Percentiles rank a stretch among this genome's conserved stretches.
phyloP scores from a whole-genome alignment of 2,888 invertebrate genomes.

The Neelides folsomi region DNA sequence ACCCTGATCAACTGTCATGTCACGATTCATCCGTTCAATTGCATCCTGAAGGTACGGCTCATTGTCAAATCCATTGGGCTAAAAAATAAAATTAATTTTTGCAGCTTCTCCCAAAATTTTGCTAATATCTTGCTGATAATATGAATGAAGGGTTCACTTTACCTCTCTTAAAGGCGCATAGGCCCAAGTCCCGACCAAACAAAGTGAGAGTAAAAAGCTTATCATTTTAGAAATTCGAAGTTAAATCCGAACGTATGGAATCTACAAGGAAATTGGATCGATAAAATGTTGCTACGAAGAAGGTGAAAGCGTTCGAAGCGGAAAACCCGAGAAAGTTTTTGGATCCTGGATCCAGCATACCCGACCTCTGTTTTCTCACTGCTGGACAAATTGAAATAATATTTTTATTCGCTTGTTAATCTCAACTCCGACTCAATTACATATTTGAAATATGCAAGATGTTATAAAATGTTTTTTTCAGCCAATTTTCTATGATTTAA shows the following conservation, averaged over 20 bases:
- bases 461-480: too few species aligned
- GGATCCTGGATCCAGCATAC: background rate
- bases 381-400: too few species aligned
- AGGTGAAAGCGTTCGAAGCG: background rate
- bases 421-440: too few species aligned
- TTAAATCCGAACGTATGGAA: background rate
- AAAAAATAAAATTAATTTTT: slow-evolving; percentile 2
- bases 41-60: slow-evolving; percentile 28
- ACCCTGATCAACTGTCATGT: slow-evolving; percentile 21
- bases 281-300: background rate
- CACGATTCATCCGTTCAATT: slow-evolving; percentile 27
- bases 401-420: too few species aligned
- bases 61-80: slow-evolving; percentile 20
- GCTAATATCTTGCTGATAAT: background rate
- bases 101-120: background rate
- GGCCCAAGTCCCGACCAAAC: slow-evolving; percentile 13
- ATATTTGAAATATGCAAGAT: too few species aligned
- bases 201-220: slow-evolving; percentile 9
- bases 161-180: slow-evolving; percentile 31
- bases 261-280: background rate
- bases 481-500: too few species aligned
- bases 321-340: background rate
- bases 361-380: background rate
- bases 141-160: slow-evolving; percentile 1
- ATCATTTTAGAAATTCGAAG: background rate